Evolutionary conservation across 2,113 vertebrate genomes (phyloP), one percentile per base, ranked within the genome.

Genomic region (Sarotherodon lohbergeri): DNA sequence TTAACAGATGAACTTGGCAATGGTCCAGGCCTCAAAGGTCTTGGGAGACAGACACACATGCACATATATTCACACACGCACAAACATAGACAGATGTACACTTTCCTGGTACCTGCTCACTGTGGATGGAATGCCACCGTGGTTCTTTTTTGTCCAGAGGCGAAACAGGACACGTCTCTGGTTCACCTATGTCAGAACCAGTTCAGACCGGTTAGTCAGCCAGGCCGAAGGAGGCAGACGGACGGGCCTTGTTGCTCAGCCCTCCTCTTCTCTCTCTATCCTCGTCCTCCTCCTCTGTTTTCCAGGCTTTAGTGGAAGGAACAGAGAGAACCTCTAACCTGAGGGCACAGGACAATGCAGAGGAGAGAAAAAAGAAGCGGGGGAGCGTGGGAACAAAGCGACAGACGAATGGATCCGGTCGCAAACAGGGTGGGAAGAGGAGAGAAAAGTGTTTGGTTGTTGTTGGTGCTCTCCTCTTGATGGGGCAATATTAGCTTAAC

Each of bases 1-100:
- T 99, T 99, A 99, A 98, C 97, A 98, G 97, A 98, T 98, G 98
- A 98, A 98, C 98, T 98, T 99, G 98, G 98, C 98, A 95, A 82
- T 95, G 96, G 96, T 97, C 98, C 98, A 98, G 96, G 96, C 96
- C 96, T 97, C 95, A 97, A 97, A 98, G 97, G 96, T 97, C 95
- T 97, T 97, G 97, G 97, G 97, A 94, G 96, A 96, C 97, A 95
- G 88, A 9, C 90, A 82, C 81, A 86, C 82, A 89, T 91, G 89
- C 32, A 9, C 78, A 61, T 66, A 55, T 66, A 54, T 57, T 29
- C 82, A 78, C 57, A 82, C 29, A 71, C 13, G 27, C 80, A 50
- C 79, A 82, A 79, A 89, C 89, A 50, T 92, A 90, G 34, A 27
- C 41, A 68, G 36, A 94, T 63, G 86, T 41, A 93, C 86, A 84